phyloP scores from a whole-genome alignment of 35 echinoderm and acorn worm species.

The Acanthaster planci region DNA sequence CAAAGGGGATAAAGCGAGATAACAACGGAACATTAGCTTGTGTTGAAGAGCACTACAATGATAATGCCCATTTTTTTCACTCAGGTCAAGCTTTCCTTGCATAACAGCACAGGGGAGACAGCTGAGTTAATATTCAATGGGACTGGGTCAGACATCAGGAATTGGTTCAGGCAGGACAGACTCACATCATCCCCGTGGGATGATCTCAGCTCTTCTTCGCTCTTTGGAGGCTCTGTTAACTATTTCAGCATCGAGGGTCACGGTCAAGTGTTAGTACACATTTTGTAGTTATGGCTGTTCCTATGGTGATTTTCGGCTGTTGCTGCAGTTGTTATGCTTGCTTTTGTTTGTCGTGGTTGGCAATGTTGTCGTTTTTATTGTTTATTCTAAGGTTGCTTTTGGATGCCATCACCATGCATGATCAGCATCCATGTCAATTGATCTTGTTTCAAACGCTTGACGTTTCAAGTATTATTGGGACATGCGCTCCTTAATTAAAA shows the following conservation, averaged over 20 bases:
- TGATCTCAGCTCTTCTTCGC: neutral
- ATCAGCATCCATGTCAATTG: neutral
- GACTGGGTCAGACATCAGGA: neutral
- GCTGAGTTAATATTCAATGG: slow-evolving; percentile 10
- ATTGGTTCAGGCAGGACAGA: neutral
- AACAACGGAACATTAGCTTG: too few relatives aligned
- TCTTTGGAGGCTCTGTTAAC: neutral
- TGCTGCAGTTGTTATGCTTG: too few relatives aligned
- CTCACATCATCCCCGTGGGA: neutral
- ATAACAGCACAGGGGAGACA: neutral
- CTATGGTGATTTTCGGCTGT: too few relatives aligned
- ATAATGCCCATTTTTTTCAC: neutral
- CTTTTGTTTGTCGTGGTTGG: neutral
- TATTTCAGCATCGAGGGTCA: neutral
- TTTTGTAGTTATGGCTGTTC: neutral
- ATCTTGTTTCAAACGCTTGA: neutral
- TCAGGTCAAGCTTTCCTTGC: neutral
- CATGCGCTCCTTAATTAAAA: neutral
- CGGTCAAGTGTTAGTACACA: neutral
- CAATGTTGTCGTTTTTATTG: too few relatives aligned
- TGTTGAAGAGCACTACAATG: too few relatives aligned
- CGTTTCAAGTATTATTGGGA: neutral
- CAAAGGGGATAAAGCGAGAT: too few relatives aligned
- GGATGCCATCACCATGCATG: too few relatives aligned
- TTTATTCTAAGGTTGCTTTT: too few relatives aligned